Conservation (phyloP, 2,113 vertebrate species). For the Rhineura floridana region DNA sequence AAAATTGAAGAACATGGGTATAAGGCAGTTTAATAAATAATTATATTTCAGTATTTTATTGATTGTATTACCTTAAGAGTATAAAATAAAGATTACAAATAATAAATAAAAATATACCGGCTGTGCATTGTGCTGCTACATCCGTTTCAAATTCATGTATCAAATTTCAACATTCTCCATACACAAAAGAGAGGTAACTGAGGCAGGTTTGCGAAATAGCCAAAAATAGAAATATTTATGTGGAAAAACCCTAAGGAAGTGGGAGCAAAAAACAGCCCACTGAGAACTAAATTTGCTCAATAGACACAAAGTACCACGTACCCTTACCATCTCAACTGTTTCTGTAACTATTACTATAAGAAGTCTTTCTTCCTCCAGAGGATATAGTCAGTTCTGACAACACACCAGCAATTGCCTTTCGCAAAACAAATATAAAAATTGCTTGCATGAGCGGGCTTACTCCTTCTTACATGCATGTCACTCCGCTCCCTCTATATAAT, state of each 20-base stretch:
- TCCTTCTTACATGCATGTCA: slow-evolving; percentile 29
- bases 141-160: background rate
- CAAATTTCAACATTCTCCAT: background rate
- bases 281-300: too few relatives aligned
- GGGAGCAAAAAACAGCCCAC: too few relatives aligned
- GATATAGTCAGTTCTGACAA: background rate
- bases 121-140: background rate
- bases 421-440: background rate
- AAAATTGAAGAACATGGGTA: too few relatives aligned
- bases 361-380: background rate
- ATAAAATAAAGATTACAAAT: background rate
- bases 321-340: background rate
- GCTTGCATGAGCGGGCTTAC: background rate
- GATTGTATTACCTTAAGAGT: background rate
- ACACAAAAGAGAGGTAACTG: too few relatives aligned
- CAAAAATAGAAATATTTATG: background rate
- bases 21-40: background rate
- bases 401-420: background rate
- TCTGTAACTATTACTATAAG: background rate
- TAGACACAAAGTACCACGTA: background rate
- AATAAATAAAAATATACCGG: background rate
- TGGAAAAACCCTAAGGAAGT: too few relatives aligned
- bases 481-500: too few relatives aligned
- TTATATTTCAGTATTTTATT: background rate
- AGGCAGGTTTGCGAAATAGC: background rate